Conservation (phyloP, 2,797 vertebrate species). For the Eurystomus glaucurus region DNA sequence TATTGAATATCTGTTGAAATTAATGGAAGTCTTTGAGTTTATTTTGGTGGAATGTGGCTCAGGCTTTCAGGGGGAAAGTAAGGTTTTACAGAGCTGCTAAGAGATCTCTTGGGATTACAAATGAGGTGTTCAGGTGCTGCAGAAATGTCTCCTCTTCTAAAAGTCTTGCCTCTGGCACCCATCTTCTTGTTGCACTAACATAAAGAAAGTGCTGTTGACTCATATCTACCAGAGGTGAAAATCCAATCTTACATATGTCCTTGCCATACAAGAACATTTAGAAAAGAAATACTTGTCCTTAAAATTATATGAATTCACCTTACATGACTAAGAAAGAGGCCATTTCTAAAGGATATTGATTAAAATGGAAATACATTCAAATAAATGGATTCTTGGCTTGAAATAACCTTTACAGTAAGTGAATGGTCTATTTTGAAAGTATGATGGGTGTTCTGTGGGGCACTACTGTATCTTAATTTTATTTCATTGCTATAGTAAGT, state of each 20-base stretch:
- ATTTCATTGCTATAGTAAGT: slow-evolving; percentile 72
- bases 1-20: slow-evolving; percentile 8
- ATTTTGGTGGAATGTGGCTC: neutral
- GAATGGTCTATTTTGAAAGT: slow-evolving; percentile 84
- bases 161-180: neutral
- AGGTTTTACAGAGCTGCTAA: neutral
- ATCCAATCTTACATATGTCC: slow-evolving; percentile 42
- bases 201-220: slow-evolving; percentile 43
- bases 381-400: slow-evolving; percentile 82
- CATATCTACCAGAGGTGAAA: slow-evolving; percentile 31
- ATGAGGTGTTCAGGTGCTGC: neutral
- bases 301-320: slow-evolving; percentile 80
- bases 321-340: slow-evolving; percentile 66
- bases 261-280: slow-evolving; percentile 45
- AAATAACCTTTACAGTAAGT: slow-evolving; percentile 82
- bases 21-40: slow-evolving; percentile 19
- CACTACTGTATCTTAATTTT: slow-evolving; percentile 79
- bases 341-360: slow-evolving; percentile 78
- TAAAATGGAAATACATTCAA: slow-evolving; percentile 87
- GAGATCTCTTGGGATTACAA: neutral
- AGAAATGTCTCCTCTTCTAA: slow-evolving; percentile 3
- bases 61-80: neutral
- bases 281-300: slow-evolving; percentile 68
- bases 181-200: slow-evolving; percentile 1
- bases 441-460: slow-evolving; percentile 79